A percentile compares a stretch with the other conserved stretches of the same genome.
Evolutionary conservation across 2,113 vertebrate genomes (phyloP).

Genomic region (Asarcornis scutulata): DNA sequence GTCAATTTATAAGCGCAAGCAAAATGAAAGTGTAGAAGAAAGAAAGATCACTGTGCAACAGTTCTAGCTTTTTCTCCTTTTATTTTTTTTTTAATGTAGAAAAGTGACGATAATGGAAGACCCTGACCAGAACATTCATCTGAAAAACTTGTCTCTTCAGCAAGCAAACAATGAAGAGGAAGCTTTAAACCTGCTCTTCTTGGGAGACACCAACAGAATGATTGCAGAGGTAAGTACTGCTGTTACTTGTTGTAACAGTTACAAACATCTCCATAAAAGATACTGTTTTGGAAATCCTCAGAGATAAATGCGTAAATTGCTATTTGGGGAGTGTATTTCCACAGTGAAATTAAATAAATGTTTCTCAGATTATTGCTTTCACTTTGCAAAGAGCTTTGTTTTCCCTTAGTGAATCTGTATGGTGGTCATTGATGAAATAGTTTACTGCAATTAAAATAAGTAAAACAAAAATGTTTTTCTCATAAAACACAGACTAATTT

Average conservation of each 20-base stretch:
- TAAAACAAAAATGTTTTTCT: neutral
- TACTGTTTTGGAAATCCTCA: neutral
- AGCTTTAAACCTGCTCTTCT: slow-evolving; percentile 93
- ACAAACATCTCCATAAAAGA: neutral
- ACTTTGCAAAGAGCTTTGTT: neutral
- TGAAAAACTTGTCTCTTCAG: slow-evolving; percentile 92
- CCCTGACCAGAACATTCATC: slow-evolving; percentile 93
- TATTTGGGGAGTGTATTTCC: neutral
- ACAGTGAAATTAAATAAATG: neutral
- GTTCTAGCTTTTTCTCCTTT: neutral
- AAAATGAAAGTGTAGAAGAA: neutral
- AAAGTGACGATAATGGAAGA: slow-evolving; percentile 95
- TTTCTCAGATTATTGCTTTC: neutral
- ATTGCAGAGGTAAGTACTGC: slow-evolving; percentile 89
- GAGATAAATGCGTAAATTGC: neutral
- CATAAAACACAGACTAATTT: neutral
- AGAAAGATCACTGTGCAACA: neutral
- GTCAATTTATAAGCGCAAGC: neutral
- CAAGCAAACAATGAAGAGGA: slow-evolving; percentile 92
- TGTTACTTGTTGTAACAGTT: neutral
- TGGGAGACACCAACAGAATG: slow-evolving; percentile 98
- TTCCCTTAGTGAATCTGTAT: neutral
- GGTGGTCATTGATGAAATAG: neutral
- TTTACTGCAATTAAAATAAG: neutral
- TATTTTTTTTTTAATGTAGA: slow-evolving; percentile 62